These are phyloP conservation scores for Thecocarcelia acutangulata DNA, from an alignment of 2,888 invertebrate genomes.

Conservation along the genomic window DNA sequence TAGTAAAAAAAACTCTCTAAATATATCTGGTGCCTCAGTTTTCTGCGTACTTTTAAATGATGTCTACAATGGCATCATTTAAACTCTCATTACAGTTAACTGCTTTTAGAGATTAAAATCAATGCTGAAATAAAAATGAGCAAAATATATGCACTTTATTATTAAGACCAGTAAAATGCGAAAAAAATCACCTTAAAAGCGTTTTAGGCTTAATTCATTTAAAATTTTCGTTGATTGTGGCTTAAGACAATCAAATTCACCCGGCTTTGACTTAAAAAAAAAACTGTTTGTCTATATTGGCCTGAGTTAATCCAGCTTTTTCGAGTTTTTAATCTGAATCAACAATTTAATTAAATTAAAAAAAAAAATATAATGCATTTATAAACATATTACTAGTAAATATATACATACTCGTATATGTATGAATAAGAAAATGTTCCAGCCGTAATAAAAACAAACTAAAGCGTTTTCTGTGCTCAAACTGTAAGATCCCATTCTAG, in stretches of 20 bases:
- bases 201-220: slow-evolving; percentile 49
- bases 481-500: neutral
- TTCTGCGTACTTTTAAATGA: slow-evolving; percentile 42
- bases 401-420: neutral
- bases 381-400: neutral
- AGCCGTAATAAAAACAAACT: slow-evolving; percentile 31
- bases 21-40: slow-evolving; percentile 17
- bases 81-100: slow-evolving; percentile 72
- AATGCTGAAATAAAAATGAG: slow-evolving; percentile 52
- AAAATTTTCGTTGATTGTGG: slow-evolving; percentile 13
- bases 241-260: slow-evolving; percentile 28
- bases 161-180: slow-evolving; percentile 5
- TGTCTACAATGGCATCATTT: slow-evolving; percentile 69
- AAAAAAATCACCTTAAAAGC: slow-evolving; percentile 39
- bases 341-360: slow-evolving; percentile 68
- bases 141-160: slow-evolving; percentile 1
- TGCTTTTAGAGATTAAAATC: slow-evolving; percentile 69
- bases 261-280: slow-evolving; percentile 3
- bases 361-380: slow-evolving; percentile 28
- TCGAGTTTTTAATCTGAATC: slow-evolving; percentile 63
- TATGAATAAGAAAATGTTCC: neutral
- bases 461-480: slow-evolving; percentile 29
- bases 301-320: slow-evolving; percentile 49
- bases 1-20: slow-evolving; percentile 18
- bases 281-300: slow-evolving; percentile 6